Percentiles rank a stretch among this genome's conserved stretches.
Evolutionary conservation across 64 coral and sea anemone species (phyloP).

Genomic region (Montipora sp.): DNA sequence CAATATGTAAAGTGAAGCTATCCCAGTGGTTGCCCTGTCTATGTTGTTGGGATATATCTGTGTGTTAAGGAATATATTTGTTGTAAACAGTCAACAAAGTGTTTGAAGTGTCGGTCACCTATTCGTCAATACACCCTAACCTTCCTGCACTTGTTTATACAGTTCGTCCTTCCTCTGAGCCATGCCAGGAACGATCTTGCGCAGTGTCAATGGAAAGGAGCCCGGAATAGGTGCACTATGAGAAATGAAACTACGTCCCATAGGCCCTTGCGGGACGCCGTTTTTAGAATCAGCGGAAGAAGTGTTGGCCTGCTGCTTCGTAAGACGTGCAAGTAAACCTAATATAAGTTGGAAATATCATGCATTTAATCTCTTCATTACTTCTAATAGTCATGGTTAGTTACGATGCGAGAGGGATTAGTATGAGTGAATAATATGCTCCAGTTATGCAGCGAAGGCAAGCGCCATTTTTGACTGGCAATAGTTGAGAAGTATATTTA

Average conservation of each 20-base stretch:
- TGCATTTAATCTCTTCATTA: neutral
- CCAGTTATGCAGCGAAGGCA: neutral
- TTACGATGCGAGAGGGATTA: neutral
- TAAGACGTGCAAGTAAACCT: slow-evolving; percentile 50
- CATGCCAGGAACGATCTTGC: slow-evolving; percentile 53
- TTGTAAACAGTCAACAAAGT: neutral
- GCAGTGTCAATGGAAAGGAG: slow-evolving; percentile 46
- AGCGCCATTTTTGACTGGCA: neutral
- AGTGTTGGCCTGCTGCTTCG: slow-evolving; percentile 21
- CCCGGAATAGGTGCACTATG: slow-evolving; percentile 34
- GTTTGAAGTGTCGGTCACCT: neutral
- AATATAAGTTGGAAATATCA: slow-evolving; percentile 34
- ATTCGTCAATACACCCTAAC: slow-evolving; percentile 36
- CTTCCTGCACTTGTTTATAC: slow-evolving; percentile 53
- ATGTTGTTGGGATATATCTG: too few relatives aligned
- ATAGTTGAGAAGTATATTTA: neutral
- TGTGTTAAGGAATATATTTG: neutral
- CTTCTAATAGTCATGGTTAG: neutral
- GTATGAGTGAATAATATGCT: too few relatives aligned
- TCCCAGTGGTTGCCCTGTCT: too few relatives aligned
- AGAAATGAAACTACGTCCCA: slow-evolving; percentile 27
- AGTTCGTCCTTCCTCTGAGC: slow-evolving; percentile 61
- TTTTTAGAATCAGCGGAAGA: slow-evolving; percentile 55
- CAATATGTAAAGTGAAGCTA: too few relatives aligned
- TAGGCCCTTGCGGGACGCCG: slow-evolving; percentile 17